Evolutionary conservation across 2,113 vertebrate species (phyloP).

Genomic region (Cacatua alba): DNA sequence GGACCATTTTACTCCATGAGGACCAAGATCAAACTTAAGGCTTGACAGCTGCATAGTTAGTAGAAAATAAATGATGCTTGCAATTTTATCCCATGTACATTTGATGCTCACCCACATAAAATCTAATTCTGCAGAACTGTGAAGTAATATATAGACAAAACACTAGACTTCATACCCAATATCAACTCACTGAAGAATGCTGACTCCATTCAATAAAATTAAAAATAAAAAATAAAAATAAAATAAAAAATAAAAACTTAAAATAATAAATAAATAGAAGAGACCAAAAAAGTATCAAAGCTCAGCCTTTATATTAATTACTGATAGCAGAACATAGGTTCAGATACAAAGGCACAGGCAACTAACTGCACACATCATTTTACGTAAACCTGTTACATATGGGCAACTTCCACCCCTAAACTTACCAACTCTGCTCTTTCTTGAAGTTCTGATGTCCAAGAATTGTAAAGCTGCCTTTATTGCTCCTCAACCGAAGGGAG

Average conservation of each 20-base stretch:
- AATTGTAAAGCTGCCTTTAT: background rate
- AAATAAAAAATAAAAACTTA: background rate
- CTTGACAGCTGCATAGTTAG: background rate
- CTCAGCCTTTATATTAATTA: background rate
- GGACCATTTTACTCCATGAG: background rate
- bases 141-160: background rate
- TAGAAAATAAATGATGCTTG: background rate
- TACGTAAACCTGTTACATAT: accelerated
- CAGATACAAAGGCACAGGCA: background rate
- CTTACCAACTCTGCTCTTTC: background rate
- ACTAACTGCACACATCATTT: background rate
- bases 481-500: background rate
- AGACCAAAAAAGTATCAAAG: background rate
- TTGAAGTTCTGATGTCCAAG: background rate
- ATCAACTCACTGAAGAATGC: background rate
- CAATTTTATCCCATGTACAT: background rate
- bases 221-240: background rate
- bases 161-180: background rate
- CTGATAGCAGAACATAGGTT: background rate
- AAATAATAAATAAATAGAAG: background rate
- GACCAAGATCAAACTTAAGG: background rate
- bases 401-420: background rate
- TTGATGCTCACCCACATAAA: background rate
- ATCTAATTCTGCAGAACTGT: background rate
- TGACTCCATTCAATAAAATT: background rate